These are phyloP conservation scores for Dipodomys stephensi DNA, from an alignment of 2,113 vertebrate genomes.

Conservation along the genomic window DNA sequence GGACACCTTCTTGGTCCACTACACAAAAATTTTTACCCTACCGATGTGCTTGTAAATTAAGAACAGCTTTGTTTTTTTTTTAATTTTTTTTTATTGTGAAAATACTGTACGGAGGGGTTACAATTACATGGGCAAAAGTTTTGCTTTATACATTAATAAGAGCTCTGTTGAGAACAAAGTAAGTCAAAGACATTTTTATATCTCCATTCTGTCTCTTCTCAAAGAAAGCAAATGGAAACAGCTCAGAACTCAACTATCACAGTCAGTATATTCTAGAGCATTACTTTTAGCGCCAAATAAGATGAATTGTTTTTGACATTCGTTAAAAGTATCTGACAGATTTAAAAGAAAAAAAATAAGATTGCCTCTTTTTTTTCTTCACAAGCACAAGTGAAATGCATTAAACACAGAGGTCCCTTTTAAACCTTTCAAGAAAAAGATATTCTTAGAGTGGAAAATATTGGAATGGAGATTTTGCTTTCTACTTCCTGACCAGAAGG, in stretches of 20 bases:
- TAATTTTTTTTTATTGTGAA: no score
- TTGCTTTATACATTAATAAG: neutral
- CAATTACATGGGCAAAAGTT: no score
- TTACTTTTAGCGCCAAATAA: conserved; percentile 23
- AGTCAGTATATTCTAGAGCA: neutral
- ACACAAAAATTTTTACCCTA: neutral
- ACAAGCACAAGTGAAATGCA: conserved; percentile 20
- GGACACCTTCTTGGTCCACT: neutral
- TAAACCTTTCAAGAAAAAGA: conserved; percentile 35
- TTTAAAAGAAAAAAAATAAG: neutral
- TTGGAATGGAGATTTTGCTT: neutral
- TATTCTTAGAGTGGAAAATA: neutral
- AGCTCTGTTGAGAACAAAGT: conserved; percentile 37
- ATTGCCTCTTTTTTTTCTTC: neutral
- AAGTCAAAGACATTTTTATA: neutral
- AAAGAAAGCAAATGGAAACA: conserved; percentile 29
- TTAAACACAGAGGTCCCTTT: neutral
- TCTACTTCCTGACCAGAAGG: neutral
- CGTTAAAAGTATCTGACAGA: conserved; percentile 29
- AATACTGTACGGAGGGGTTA: no score
- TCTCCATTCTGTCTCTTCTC: neutral
- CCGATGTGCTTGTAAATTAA: neutral
- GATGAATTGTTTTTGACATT: conserved; percentile 9
- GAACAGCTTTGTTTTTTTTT: neutral
- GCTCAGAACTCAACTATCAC: neutral